Evolutionary conservation across 2,113 vertebrate genomes (phyloP).

Genomic region (Neodon shergylaensis): DNA sequence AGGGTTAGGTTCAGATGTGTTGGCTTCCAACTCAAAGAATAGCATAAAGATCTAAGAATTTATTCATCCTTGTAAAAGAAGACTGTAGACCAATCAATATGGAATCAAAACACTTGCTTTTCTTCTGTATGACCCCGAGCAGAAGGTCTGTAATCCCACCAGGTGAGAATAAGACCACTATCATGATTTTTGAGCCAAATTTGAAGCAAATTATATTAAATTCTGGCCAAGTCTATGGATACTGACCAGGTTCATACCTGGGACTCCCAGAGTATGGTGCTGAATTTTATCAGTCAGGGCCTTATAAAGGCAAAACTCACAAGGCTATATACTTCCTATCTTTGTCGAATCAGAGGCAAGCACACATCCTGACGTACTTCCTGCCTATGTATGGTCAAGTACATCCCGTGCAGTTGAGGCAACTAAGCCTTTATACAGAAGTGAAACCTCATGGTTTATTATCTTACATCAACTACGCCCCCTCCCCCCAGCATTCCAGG

Average conservation of each 20-base stretch:
- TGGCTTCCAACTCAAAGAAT: constrained; percentile 19
- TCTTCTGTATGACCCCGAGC: not conserved
- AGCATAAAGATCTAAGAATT: not conserved
- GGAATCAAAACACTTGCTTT: not conserved
- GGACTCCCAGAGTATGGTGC: not conserved
- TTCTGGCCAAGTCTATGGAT: not conserved
- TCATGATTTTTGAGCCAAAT: not conserved
- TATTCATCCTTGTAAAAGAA: constrained; percentile 24
- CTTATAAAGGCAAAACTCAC: not conserved
- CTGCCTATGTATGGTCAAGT: not conserved
- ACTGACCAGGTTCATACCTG: too few species aligned
- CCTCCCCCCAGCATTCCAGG: not conserved
- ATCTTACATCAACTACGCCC: not conserved
- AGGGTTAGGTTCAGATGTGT: not conserved
- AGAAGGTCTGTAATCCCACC: not conserved
- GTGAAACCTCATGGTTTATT: not conserved
- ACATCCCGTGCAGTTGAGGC: not conserved
- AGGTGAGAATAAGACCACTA: not conserved
- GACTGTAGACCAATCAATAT: not conserved
- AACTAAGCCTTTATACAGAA: not conserved
- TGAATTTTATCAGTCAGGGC: not conserved
- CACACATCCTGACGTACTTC: not conserved
- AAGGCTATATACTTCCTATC: not conserved
- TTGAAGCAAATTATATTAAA: not conserved
- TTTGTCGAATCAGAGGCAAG: not conserved